Base-by-base conservation (phyloP, 1,140 invertebrate species). In the Drosophila truncata region DNA sequence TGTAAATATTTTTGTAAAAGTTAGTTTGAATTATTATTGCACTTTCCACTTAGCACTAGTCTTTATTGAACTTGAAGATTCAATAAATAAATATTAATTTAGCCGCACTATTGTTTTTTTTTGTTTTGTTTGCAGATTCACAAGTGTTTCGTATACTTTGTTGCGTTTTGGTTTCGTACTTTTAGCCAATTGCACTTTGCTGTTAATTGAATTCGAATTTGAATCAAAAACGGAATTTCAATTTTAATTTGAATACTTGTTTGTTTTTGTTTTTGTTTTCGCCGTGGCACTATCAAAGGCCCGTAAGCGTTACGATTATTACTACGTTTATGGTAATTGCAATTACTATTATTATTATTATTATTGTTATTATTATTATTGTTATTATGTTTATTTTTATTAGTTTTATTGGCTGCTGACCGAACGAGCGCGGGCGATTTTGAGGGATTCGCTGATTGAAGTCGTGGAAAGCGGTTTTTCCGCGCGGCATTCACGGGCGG, bases 101-200 rank as follows among this genome's bases (percentile, higher is more conserved):
- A 61, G 59, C 31, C 25, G 50, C 63, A 63, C 39, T 46, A 57
- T 65, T 80, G 35, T 70, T 70, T 61, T 60, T 52, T 49, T 27
- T 70, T 61, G 4, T 47, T 52, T 58, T 70, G 25, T 66, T 70
- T 42, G 47, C 33, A 57, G 37, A 67, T 60, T 61, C 74, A 73
- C 70, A 42, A 63, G 44, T 62, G 75, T 88, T 85, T 91, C 82
- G 86, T 90, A 90, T 90, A 90, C 81, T 87, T 85, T 71, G 49
- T 80, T 80, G 72, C 73, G 73, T 54, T 74, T 77, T 64, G 63
- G 33, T 59, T 79, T 72, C 18, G 39, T 37, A 41, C 58, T 59
- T 31, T 79, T 69, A 50, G 71, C 49, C 77, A 88, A 88, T 87
- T 87, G 83, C 83, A 87, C 84, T 82, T 60, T 62, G 62, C 42